Evolutionary conservation across 2,113 vertebrate genomes (phyloP).

Genomic region (Alethe diademata): DNA sequence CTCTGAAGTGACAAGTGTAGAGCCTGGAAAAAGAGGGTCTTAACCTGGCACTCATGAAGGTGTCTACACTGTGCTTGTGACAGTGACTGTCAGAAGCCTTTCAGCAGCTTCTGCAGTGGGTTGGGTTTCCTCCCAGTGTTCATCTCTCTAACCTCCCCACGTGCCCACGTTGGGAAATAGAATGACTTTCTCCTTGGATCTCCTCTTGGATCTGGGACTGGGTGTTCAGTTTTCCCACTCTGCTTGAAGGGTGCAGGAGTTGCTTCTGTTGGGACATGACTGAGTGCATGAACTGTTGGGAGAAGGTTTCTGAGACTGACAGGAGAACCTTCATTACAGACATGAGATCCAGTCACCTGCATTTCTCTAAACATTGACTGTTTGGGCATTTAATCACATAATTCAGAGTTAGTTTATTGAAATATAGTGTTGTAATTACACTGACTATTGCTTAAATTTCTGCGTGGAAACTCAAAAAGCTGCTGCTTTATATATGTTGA

Average conservation of each 20-base stretch:
- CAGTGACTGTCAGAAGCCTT: neutral
- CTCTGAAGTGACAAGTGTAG: neutral
- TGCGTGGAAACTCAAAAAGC: neutral
- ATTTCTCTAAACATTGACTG: neutral
- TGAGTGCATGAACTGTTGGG: neutral
- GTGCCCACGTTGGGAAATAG: fast-evolving
- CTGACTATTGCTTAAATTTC: neutral
- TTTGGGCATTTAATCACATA: neutral
- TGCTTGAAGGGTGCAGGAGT: neutral
- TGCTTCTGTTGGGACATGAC: neutral
- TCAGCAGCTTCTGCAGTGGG: neutral
- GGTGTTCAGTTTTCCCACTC: neutral
- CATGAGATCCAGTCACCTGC: neutral
- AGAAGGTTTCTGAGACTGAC: neutral
- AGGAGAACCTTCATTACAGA: neutral
- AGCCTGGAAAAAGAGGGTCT: neutral
- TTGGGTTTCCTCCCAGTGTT: neutral
- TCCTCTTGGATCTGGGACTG: neutral
- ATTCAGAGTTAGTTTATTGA: neutral
- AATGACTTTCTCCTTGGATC: neutral
- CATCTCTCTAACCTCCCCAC: neutral
- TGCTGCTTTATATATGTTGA: neutral
- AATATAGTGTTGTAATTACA: neutral
- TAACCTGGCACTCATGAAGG: neutral
- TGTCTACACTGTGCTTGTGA: neutral